phyloP scores from a whole-genome alignment of 2,888 invertebrate genomes.

The Amphipyra berbera region DNA sequence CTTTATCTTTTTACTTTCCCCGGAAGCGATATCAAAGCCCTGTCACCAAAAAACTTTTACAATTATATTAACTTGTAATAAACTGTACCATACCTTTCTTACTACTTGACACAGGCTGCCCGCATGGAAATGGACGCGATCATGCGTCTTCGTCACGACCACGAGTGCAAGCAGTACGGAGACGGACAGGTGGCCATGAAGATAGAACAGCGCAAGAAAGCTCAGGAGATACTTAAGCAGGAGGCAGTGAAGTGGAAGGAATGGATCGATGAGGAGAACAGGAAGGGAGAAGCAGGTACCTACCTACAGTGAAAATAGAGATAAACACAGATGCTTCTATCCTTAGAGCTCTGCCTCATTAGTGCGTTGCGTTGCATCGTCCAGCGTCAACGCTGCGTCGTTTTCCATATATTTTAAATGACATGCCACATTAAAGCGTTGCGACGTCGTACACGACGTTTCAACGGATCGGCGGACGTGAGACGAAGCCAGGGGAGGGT shows the following conservation, averaged over 20 bases:
- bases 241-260: constrained; percentile 71
- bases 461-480: too few relatives aligned
- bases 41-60: too few relatives aligned
- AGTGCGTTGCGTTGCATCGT: too few relatives aligned
- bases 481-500: too few relatives aligned
- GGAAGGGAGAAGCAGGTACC: constrained; percentile 81
- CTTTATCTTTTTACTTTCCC: not conserved
- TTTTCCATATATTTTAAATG: too few relatives aligned
- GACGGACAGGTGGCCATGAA: constrained; percentile 72
- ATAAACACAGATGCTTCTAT: too few relatives aligned
- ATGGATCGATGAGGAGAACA: constrained; percentile 72
- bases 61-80: too few relatives aligned
- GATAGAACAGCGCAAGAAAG: constrained; percentile 65
- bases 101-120: constrained; percentile 70
- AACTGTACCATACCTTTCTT: not conserved
- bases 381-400: too few relatives aligned
- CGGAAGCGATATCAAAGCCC: not conserved
- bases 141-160: constrained; percentile 75
- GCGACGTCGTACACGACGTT: too few relatives aligned
- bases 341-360: too few relatives aligned
- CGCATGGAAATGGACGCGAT: constrained; percentile 88
- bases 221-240: constrained; percentile 74
- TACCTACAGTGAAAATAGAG: not conserved
- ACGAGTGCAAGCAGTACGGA: constrained; percentile 72
- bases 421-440: too few relatives aligned